A percentile compares a stretch with the other conserved stretches of the same genome.
phyloP scores from a whole-genome alignment of 2,888 invertebrate genomes.

The Arrhopalites spinosus region DNA sequence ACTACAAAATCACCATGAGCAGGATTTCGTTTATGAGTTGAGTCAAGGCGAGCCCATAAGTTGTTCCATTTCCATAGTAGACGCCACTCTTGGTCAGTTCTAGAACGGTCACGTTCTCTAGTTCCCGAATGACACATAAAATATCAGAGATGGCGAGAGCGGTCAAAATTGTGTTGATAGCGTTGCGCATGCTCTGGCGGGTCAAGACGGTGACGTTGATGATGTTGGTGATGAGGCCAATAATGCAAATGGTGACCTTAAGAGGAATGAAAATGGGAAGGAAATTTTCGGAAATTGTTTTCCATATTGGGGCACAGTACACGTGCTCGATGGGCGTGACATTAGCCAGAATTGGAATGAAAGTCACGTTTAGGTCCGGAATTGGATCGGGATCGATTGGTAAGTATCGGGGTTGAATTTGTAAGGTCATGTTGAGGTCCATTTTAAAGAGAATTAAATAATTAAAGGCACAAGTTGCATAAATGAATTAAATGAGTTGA shows the following conservation, averaged over 20 bases:
- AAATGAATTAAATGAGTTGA: too few relatives aligned
- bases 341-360: too few relatives aligned
- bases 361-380: too few relatives aligned
- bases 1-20: neutral
- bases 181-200: neutral
- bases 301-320: too few relatives aligned
- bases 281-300: too few relatives aligned
- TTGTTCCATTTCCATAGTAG: neutral
- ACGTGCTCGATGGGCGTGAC: too few relatives aligned
- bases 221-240: neutral
- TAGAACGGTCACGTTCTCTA: neutral
- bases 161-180: neutral
- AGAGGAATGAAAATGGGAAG: too few relatives aligned
- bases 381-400: too few relatives aligned
- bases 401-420: too few relatives aligned
- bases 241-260: neutral
- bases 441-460: too few relatives aligned
- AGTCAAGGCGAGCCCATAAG: neutral
- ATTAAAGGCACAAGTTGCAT: too few relatives aligned
- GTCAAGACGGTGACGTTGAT: neutral
- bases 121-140: neutral
- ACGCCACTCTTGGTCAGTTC: neutral
- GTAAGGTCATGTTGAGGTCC: too few relatives aligned
- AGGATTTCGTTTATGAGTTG: neutral
- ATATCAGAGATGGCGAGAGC: neutral